Conservation (phyloP, 2,888 invertebrate genomes). For the Phaedon cochleariae region DNA sequence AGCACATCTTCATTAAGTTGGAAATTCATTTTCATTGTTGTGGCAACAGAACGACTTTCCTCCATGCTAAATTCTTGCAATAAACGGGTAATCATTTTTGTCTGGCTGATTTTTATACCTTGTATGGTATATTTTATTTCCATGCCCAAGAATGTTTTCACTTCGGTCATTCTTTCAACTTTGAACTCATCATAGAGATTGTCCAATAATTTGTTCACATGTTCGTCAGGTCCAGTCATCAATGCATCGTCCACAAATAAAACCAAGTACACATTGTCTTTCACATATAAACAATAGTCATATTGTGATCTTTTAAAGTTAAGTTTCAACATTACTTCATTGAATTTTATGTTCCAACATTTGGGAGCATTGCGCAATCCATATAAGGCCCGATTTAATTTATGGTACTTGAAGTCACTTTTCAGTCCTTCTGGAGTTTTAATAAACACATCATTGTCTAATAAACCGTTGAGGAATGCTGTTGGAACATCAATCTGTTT, state of each 20-base stretch:
- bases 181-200: background rate
- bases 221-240: background rate
- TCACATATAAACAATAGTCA: too few species aligned
- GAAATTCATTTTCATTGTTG: too few species aligned
- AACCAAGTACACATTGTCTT: constrained; percentile 3
- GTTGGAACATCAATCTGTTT: constrained; percentile 29
- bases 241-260: constrained; percentile 14
- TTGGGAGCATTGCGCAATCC: constrained; percentile 29
- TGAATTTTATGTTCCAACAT: constrained; percentile 24
- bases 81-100: too few species aligned
- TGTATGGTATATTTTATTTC: too few species aligned
- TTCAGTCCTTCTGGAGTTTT: constrained; percentile 33
- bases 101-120: too few species aligned
- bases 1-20: too few species aligned
- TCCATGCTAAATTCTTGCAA: too few species aligned
- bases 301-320: background rate
- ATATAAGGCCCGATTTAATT: constrained; percentile 39
- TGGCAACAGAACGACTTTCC: too few species aligned
- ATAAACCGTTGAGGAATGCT: background rate
- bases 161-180: background rate
- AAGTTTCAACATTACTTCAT: constrained; percentile 11
- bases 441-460: constrained; percentile 29
- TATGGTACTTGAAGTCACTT: constrained; percentile 13
- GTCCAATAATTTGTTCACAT: constrained; percentile 1
- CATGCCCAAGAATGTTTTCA: background rate